A percentile compares a stretch with the other conserved stretches of the same genome.
These are phyloP conservation scores for Aspidapion aeneum DNA, from an alignment of 2,888 invertebrate genomes.

Conservation along the genomic window DNA sequence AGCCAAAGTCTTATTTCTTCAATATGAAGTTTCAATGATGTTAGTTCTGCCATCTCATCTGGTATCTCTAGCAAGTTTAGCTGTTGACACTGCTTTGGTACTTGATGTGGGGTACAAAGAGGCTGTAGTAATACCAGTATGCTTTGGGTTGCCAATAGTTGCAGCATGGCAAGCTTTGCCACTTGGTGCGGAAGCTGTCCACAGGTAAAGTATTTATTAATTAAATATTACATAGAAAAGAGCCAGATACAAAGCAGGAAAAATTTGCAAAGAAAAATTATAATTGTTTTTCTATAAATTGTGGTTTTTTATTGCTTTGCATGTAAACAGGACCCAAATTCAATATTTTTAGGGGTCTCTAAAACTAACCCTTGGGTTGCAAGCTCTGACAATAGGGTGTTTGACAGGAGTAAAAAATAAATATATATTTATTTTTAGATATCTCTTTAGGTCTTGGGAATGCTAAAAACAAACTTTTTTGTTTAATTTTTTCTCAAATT, in stretches of 20 bases:
- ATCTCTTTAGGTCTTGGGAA: no score
- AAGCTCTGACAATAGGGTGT: no score
- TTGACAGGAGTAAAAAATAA: no score
- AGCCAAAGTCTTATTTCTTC: conserved; percentile 82
- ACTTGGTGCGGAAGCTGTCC: conserved; percentile 70
- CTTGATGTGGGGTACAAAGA: conserved; percentile 87
- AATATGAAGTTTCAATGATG: conserved; percentile 75
- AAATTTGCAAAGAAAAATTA: not conserved
- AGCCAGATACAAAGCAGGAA: not conserved
- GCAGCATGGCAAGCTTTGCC: conserved; percentile 81
- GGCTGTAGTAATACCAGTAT: conserved; percentile 77
- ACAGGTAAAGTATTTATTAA: conserved; percentile 48
- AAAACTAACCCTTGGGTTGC: no score
- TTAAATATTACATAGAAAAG: not conserved
- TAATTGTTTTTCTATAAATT: not conserved
- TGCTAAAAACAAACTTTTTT: no score
- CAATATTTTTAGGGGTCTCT: no score
- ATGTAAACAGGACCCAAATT: no score
- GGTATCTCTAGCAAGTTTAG: conserved; percentile 78
- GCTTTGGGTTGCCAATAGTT: conserved; percentile 81
- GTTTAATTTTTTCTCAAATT: no score
- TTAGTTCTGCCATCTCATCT: conserved; percentile 78
- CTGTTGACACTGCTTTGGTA: conserved; percentile 77
- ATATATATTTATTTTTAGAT: no score
- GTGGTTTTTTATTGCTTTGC: not conserved